phyloP scores from a whole-genome alignment of 2,888 invertebrate species.

The Spisula subtruncata region DNA sequence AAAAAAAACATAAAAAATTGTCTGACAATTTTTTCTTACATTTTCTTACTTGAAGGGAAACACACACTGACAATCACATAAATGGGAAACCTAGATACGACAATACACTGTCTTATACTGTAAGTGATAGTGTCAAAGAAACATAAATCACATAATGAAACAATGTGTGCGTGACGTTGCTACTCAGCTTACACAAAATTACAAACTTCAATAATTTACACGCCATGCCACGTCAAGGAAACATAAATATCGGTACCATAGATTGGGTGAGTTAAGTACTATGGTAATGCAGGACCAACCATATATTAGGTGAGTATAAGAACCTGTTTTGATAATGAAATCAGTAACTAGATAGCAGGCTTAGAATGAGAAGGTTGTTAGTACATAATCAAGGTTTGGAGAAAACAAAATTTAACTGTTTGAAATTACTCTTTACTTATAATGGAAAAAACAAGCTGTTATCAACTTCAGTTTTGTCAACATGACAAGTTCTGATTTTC shows the following conservation, averaged over 20 bases:
- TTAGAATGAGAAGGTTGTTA: no score
- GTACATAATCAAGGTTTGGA: no score
- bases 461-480: no score
- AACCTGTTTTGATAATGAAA: no score
- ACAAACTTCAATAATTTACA: constrained; percentile 6
- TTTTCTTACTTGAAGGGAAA: neutral
- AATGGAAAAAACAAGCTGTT: no score
- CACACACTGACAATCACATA: neutral
- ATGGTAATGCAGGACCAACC: neutral
- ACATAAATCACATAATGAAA: neutral
- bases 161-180: neutral
- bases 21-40: constrained; percentile 7
- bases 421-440: no score
- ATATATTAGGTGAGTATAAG: no score
- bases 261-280: neutral
- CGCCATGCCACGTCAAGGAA: neutral
- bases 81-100: neutral
- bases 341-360: no score
- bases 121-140: neutral
- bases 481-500: no score
- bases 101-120: neutral
- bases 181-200: neutral
- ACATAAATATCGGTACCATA: neutral
- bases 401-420: no score
- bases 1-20: constrained; percentile 13